Percentiles rank a stretch among this genome's conserved stretches.
Evolutionary conservation across 2,888 invertebrate genomes (phyloP).

Genomic region (Azorinus chamasolen): DNA sequence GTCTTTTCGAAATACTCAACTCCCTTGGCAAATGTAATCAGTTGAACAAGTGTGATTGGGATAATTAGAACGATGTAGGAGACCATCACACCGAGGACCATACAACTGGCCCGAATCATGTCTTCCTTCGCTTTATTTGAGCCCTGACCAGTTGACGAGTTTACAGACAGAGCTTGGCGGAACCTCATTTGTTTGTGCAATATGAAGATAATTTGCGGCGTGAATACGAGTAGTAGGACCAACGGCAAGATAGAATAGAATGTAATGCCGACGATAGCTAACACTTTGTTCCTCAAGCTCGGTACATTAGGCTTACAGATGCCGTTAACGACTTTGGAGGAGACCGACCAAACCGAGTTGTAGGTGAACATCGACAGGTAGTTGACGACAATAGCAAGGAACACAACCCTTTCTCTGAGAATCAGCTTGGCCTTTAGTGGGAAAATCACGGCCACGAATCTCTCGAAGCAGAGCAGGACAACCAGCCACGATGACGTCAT

Average conservation of each 20-base stretch:
- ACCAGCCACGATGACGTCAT: conserved; percentile 74
- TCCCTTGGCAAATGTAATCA: conserved; percentile 43
- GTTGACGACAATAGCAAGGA: conserved; percentile 32
- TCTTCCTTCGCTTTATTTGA: not conserved
- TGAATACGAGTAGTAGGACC: too few relatives aligned
- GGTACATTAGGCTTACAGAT: too few relatives aligned
- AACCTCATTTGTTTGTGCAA: conserved; percentile 31
- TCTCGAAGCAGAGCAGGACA: conserved; percentile 65
- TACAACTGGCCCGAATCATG: conserved; percentile 42
- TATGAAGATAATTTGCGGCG: conserved; percentile 45
- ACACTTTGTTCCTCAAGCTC: too few relatives aligned
- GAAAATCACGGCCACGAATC: conserved; percentile 69
- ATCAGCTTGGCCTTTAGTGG: conserved; percentile 62
- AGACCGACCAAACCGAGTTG: conserved; percentile 62
- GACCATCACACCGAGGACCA: conserved; percentile 65
- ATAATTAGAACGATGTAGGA: conserved; percentile 67
- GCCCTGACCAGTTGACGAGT: not conserved
- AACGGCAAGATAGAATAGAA: too few relatives aligned
- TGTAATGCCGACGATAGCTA: too few relatives aligned
- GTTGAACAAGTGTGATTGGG: conserved; percentile 65
- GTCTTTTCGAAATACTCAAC: too few relatives aligned
- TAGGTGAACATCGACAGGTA: conserved; percentile 39
- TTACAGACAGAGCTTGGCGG: too few relatives aligned
- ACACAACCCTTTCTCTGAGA: conserved; percentile 51
- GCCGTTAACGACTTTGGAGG: too few relatives aligned